Conservation (phyloP, 2,113 vertebrate genomes). For the Phylloscopus trochilus region DNA sequence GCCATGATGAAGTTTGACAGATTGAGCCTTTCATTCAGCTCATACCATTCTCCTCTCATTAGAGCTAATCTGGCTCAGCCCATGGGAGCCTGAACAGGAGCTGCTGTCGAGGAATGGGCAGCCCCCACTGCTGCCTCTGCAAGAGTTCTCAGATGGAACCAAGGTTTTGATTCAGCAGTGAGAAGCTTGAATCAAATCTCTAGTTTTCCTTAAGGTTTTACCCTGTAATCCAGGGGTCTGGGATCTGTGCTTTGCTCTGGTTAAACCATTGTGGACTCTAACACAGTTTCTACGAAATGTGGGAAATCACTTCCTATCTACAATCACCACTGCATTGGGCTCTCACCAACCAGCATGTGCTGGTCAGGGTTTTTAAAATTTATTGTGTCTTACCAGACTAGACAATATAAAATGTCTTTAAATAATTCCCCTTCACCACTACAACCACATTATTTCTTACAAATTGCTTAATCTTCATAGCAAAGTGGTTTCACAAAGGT, state of each 20-base stretch:
- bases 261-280: neutral
- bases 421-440: neutral
- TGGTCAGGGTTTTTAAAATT: neutral
- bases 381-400: neutral
- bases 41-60: neutral
- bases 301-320: neutral
- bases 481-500: neutral
- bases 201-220: neutral
- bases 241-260: neutral
- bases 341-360: neutral
- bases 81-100: neutral
- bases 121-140: neutral
- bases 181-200: neutral
- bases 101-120: neutral
- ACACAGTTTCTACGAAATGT: neutral
- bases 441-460: neutral
- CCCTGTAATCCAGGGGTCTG: neutral
- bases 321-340: neutral
- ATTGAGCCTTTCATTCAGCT: neutral
- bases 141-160: neutral
- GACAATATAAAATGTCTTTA: neutral
- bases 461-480: neutral
- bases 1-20: neutral
- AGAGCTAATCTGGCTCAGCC: neutral
- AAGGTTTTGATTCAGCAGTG: neutral